Evolutionary conservation across 2,113 vertebrate species (phyloP).

Genomic region (Ploceus nigricollis): DNA sequence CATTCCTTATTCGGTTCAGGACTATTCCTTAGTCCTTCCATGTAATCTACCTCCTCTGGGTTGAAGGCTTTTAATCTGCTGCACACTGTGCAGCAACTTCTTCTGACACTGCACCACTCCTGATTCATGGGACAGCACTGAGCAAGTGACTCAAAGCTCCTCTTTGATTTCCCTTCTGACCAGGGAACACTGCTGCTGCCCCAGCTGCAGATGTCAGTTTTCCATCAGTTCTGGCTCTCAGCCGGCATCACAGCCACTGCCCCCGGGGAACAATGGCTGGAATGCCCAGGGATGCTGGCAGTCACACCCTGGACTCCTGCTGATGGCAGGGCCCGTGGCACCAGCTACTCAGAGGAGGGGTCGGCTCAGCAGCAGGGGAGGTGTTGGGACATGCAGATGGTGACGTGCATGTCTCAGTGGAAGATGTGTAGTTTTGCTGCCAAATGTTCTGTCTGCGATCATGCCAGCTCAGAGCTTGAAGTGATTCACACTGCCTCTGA

Average conservation of each 20-base stretch:
- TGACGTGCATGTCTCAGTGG: fast-evolving
- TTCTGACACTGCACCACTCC: neutral
- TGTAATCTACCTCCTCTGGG: neutral
- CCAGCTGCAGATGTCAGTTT: neutral
- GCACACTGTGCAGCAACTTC: neutral
- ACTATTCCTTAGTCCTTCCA: neutral
- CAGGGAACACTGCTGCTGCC: neutral
- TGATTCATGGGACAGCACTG: fast-evolving
- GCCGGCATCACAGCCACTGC: neutral
- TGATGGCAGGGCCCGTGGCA: fast-evolving
- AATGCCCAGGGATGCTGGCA: neutral
- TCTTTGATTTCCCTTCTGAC: neutral
- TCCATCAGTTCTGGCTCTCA: neutral
- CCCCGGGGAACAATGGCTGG: fast-evolving
- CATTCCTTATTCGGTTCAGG: neutral
- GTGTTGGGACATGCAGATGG: neutral
- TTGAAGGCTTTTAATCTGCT: neutral
- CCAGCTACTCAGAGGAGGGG: neutral
- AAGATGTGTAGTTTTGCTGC: fast-evolving
- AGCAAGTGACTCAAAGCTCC: neutral
- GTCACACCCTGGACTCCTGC: fast-evolving
- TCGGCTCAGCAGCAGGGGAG: neutral
- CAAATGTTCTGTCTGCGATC: fast-evolving
- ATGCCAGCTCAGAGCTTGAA: neutral
- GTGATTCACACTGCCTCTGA: neutral